phyloP scores from a whole-genome alignment of 2,113 vertebrate species.

The Typhlomys cinereus region DNA sequence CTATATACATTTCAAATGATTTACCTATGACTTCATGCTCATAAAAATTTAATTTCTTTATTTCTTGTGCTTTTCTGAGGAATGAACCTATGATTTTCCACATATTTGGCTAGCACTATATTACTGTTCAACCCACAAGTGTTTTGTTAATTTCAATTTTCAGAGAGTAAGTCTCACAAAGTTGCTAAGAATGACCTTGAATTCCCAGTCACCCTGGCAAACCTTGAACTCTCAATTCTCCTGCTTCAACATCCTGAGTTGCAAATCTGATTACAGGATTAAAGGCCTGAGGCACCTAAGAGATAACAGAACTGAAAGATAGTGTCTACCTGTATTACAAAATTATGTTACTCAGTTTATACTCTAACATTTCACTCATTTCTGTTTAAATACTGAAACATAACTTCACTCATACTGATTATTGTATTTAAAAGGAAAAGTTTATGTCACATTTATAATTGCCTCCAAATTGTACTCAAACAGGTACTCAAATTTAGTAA shows the following conservation, averaged over 20 bases:
- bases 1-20: not conserved
- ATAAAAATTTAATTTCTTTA: not conserved
- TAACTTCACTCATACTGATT: not conserved
- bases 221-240: too few species aligned
- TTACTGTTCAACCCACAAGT: too few species aligned
- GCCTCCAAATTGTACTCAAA: not conserved
- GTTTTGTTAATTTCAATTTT: not conserved
- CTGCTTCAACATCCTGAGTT: too few species aligned
- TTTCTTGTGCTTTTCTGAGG: too few species aligned
- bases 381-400: not conserved
- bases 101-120: not conserved
- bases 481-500: not conserved
- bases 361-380: not conserved
- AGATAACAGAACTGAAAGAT: too few species aligned
- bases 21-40: not conserved
- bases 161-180: not conserved
- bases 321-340: rapidly evolving
- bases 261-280: too few species aligned
- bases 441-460: not conserved
- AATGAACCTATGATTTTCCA: not conserved
- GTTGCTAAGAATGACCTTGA: not conserved
- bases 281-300: too few species aligned
- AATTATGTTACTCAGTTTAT: not conserved
- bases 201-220: too few species aligned
- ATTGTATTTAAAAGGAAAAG: not conserved